Evolutionary conservation across 2,888 invertebrate genomes (phyloP), one percentile per base, ranked within the genome.

Genomic region (Brachynemurus nebulosus): DNA sequence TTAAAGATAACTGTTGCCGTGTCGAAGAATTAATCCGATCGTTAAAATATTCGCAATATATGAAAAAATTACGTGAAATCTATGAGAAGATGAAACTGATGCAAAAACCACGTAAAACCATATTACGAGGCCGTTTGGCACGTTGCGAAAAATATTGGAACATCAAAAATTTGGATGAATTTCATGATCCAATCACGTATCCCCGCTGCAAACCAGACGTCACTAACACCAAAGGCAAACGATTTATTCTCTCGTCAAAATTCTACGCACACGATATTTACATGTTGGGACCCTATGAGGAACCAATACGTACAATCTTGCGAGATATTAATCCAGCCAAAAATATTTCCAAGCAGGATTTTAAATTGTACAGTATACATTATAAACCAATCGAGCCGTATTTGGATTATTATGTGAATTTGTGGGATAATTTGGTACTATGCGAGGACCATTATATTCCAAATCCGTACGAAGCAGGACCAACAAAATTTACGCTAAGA

Each of bases 1-100:
- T n/a, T n/a, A n/a, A n/a, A n/a, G n/a, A n/a, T n/a, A n/a, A n/a
- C n/a, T n/a, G n/a, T n/a, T n/a, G n/a, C n/a, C n/a, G n/a, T n/a
- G n/a, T 63, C 18, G 64, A 64, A 48, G 52, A 55, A 42, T 45
- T 61, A 25, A 45, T 63, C 33, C 53, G 54, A 38, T 42, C 48
- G 5, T 45, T 61, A n/a, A 53, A 55, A 4, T 55, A 59, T 49
- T 56, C 49, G 17, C 53, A 53, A 8, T 60, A 62, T 47, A 61
- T 60, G 58, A 51, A 52, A 12, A 46, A 53, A 8, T 20, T 59
- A 30, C 54, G 52, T 37, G 51, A 54, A 46, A 46, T 52, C 12
- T 55, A 54, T 12, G n/a, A 27, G 7, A n/a, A 25, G 12, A 17
- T 44, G 8, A 37, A 37, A 21, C n/a, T 18, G n/a, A 16, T 27